Conservation (phyloP, 2,888 invertebrate genomes). For the Eilema sororculum region DNA sequence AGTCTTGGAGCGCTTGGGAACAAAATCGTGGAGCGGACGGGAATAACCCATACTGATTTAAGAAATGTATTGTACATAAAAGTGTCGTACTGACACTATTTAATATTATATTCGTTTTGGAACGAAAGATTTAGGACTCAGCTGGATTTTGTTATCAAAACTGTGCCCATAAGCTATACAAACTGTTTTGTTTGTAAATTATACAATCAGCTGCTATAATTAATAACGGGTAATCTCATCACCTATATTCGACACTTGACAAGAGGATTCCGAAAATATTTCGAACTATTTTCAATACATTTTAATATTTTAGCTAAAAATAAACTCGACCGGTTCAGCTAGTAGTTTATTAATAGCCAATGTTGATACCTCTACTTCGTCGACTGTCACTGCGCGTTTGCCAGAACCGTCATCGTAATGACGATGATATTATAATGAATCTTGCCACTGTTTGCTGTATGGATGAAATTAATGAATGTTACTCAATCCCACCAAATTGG, state of each 20-base stretch:
- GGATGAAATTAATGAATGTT: neutral
- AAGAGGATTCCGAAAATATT: neutral
- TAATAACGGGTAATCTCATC: too few relatives aligned
- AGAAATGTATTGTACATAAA: too few relatives aligned
- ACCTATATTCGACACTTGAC: neutral
- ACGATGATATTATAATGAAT: neutral
- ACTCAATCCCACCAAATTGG: neutral
- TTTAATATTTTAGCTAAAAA: neutral
- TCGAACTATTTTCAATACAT: neutral
- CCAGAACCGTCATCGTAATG: slow-evolving; percentile 2
- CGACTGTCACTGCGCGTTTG: slow-evolving; percentile 5
- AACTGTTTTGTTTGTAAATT: too few relatives aligned
- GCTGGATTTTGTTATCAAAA: too few relatives aligned
- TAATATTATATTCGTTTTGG: too few relatives aligned
- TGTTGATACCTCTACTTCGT: neutral
- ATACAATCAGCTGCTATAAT: too few relatives aligned
- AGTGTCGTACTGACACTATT: too few relatives aligned
- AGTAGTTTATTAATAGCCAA: neutral
- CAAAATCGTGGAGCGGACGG: too few relatives aligned
- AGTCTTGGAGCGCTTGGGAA: too few relatives aligned
- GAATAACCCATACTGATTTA: too few relatives aligned
- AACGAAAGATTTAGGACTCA: too few relatives aligned
- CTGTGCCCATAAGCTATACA: too few relatives aligned
- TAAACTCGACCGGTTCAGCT: neutral
- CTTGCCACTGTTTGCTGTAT: neutral